Base-by-base conservation (phyloP, 2,113 vertebrate genomes). In the Acanthisitta chloris region DNA sequence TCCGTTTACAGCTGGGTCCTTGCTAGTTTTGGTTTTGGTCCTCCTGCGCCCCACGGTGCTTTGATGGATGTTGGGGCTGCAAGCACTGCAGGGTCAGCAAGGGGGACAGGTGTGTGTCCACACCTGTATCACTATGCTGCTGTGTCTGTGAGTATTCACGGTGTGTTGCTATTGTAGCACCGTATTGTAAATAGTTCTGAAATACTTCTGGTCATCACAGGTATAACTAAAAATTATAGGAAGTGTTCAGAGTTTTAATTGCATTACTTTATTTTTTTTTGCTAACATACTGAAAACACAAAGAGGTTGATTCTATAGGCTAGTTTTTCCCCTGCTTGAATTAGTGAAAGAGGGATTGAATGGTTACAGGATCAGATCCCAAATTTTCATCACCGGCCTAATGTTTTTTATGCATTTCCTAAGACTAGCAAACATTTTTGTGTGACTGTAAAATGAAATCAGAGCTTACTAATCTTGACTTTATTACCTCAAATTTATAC, bases 141-240 rank as follows among this genome's bases (percentile, higher is more conserved):
- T 3, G 0, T 2, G 1, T 15, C 16, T 21, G 49, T 5, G 12
- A 21, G 24, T 1, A 1, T 2, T 15, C 29, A 4, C 17, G 29
- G 8, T 25, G 4, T 20, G 29, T 2, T 36, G n/a, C 33, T 26
- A 7, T 2, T 26, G 73, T 36, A 18, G n/a, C n/a, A 14, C 25
- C 3, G 19, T 2, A 4, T 3, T 6, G 9, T 17, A 19, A 61
- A 25, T 31, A 10, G 17, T 18, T 21, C 8, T 7, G n/a, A 33
- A 46, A 26, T 18, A 9, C 7, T 77, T 43, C 57, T 36, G 23
- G n/a, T 67, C 33, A 14, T 42, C 33, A 8, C 29, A 19, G 23
- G 8, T 29, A 28, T 43, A 40, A 25, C 9, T 3, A 77, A 76
- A 72, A 70, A 18, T 17, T 17, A 18, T 8, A 23, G 42, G 14